A percentile compares a stretch with the other conserved stretches of the same genome.
These are phyloP conservation scores for Lampris incognitus DNA, from an alignment of 2,113 vertebrate genomes.

Conservation along the genomic window DNA sequence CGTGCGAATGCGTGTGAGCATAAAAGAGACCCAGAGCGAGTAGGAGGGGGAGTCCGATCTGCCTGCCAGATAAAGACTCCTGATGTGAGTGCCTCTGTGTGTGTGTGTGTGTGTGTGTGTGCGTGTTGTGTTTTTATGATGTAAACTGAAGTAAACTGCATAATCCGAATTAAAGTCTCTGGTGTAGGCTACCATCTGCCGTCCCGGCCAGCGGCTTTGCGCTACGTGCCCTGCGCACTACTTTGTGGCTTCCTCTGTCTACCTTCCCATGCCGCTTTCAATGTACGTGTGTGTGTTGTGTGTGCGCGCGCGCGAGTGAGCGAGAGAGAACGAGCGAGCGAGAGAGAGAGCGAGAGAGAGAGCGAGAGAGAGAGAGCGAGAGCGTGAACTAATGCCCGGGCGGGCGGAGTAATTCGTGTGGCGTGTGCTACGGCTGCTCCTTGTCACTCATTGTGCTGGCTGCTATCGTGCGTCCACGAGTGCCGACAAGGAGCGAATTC, in stretches of 20 bases:
- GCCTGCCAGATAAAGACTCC: no score
- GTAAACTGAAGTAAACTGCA: conserved; percentile 11
- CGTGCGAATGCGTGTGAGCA: no score
- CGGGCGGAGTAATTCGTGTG: conserved; percentile 89
- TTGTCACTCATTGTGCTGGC: conserved; percentile 90
- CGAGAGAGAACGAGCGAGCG: conserved; percentile 70
- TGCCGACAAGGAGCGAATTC: conserved; percentile 72
- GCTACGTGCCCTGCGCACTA: conserved; percentile 71
- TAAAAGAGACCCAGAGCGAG: no score
- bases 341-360: conserved; percentile 5
- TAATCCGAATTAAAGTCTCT: conserved; percentile 76
- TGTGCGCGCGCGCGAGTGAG: conserved; percentile 7
- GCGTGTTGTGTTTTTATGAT: no score
- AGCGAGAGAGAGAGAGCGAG: conserved; percentile 17
- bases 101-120: no score
- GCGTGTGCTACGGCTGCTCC: conserved; percentile 88
- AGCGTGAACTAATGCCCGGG: conserved; percentile 33
- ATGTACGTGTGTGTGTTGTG: conserved; percentile 18
- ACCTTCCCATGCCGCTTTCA: conserved; percentile 66
- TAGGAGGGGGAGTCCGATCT: no score
- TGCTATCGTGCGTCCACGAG: conserved; percentile 80
- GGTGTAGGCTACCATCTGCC: conserved; percentile 75
- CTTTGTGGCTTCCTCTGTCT: conserved; percentile 66
- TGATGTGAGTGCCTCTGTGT: no score
- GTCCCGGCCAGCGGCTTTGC: conserved; percentile 55